These are phyloP conservation scores for Melanogrammus aeglefinus DNA, from an alignment of 2,797 vertebrate species.

Conservation along the genomic window DNA sequence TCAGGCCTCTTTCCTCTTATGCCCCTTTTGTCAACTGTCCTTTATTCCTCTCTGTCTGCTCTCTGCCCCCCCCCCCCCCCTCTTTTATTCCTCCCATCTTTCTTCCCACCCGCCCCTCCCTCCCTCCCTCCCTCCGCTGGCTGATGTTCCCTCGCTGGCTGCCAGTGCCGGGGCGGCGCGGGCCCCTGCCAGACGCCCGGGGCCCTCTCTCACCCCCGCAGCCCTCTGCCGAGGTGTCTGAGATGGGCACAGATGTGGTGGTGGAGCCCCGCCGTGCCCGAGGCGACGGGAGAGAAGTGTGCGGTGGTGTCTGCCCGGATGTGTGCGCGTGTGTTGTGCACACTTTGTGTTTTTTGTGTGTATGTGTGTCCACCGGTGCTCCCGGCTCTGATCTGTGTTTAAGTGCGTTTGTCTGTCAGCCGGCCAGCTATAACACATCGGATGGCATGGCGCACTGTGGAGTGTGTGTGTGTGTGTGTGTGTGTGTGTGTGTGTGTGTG, in stretches of 20 bases:
- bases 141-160: constrained; percentile 54
- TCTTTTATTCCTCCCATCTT: neutral
- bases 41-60: neutral
- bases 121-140: constrained; percentile 51
- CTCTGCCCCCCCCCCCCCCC: neutral
- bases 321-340: constrained; percentile 1
- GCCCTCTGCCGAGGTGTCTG: constrained; percentile 63
- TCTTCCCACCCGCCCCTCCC: constrained; percentile 5
- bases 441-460: constrained; percentile 38
- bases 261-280: constrained; percentile 59
- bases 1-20: neutral
- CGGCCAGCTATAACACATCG: constrained; percentile 54
- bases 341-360: constrained; percentile 14
- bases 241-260: constrained; percentile 78
- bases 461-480: constrained; percentile 31
- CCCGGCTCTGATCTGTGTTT: constrained; percentile 62
- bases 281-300: constrained; percentile 64
- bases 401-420: constrained; percentile 63
- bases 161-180: constrained; percentile 52
- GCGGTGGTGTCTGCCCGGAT: constrained; percentile 42
- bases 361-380: constrained; percentile 41
- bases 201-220: constrained; percentile 66
- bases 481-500: constrained; percentile 16
- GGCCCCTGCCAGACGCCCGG: constrained; percentile 65
- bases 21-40: neutral